A percentile compares a stretch with the other conserved stretches of the same genome.
Conservation (phyloP, 2,797 vertebrate species). For the Neopelma chrysocephalum region DNA sequence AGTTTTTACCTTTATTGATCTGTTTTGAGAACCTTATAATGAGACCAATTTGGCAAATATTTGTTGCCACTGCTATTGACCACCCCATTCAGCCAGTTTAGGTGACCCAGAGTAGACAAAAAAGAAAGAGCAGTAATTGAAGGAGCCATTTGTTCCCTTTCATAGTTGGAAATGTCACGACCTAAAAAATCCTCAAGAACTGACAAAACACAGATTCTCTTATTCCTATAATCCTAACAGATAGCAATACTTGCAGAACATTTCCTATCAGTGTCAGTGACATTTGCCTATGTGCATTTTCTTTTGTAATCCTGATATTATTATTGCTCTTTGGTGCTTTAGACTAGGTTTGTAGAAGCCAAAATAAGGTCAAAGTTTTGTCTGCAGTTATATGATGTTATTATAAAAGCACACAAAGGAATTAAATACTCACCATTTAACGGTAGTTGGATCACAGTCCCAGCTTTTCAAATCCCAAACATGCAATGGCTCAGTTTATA, state of each 20-base stretch:
- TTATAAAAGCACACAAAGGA: not conserved
- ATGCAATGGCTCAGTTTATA: not conserved
- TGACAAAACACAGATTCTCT: not conserved
- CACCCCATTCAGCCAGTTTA: not conserved
- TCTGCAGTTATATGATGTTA: not conserved
- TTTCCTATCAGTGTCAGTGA: not conserved
- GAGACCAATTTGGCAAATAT: not conserved
- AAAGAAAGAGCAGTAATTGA: not conserved
- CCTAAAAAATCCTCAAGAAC: not conserved
- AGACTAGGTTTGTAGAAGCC: not conserved
- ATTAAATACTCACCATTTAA: not conserved
- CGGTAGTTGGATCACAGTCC: not conserved
- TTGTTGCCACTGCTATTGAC: not conserved
- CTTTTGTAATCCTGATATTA: not conserved
- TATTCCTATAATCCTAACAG: not conserved
- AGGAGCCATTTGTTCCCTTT: not conserved
- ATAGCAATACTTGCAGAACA: not conserved
- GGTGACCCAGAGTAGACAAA: not conserved
- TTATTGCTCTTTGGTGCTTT: not conserved
- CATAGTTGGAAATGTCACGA: not conserved
- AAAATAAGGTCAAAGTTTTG: not conserved
- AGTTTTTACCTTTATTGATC: not conserved
- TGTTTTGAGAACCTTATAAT: not conserved
- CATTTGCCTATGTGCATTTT: not conserved
- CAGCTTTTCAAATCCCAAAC: not conserved